Evolutionary conservation across 2,113 vertebrate species (phyloP).

Genomic region (Trematomus loennbergii): DNA sequence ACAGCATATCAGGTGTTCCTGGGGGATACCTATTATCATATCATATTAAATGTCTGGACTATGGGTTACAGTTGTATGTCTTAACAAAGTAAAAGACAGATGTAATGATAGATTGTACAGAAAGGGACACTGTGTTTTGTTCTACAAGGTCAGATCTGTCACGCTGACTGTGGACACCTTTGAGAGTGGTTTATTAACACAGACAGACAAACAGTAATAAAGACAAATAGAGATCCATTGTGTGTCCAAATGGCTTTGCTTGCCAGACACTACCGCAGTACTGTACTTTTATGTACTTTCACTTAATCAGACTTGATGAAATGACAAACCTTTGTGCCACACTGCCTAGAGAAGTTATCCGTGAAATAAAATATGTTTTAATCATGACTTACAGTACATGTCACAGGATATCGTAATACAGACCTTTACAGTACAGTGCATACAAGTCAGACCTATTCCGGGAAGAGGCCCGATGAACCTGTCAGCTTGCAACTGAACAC

Average conservation of each 20-base stretch:
- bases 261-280: conserved; percentile 6
- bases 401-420: conserved; percentile 72
- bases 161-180: conserved; percentile 52
- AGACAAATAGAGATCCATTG: conserved; percentile 43
- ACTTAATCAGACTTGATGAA: conserved; percentile 57
- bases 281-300: conserved; percentile 39
- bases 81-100: conserved; percentile 57
- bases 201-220: conserved; percentile 35
- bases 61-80: conserved; percentile 57
- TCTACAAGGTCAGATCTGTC: conserved; percentile 60
- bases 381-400: conserved; percentile 75
- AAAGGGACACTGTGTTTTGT: conserved; percentile 32
- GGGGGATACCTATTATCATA: conserved; percentile 69
- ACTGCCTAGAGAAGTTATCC: conserved; percentile 61
- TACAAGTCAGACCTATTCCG: conserved; percentile 73
- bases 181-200: conserved; percentile 30
- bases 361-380: conserved; percentile 75
- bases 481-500: conserved; percentile 60
- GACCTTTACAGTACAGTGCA: conserved; percentile 69
- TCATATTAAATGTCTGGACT: conserved; percentile 65
- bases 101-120: conserved; percentile 45
- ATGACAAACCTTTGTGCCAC: conserved; percentile 65
- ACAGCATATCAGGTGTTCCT: conserved; percentile 61
- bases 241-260: conserved; percentile 45
- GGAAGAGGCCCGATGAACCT: conserved; percentile 70